Percentiles rank a stretch among this genome's conserved stretches.
These are phyloP conservation scores for Petrocephalus microphthalmus DNA, from an alignment of 2,113 vertebrate genomes.

Conservation along the genomic window DNA sequence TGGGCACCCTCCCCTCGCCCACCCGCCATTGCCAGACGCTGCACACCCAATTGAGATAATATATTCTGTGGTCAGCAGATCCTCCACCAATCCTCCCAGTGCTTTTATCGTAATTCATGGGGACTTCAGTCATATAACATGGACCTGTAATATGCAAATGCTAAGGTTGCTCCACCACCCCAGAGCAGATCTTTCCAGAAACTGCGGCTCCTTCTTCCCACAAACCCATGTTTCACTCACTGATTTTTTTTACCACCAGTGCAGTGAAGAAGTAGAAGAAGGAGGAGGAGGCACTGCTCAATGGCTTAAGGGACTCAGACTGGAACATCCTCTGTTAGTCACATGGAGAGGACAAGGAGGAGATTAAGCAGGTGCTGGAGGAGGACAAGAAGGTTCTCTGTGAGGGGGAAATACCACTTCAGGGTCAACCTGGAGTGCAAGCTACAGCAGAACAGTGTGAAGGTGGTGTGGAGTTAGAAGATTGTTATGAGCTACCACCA, in stretches of 20 bases:
- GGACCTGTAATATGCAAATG: neutral
- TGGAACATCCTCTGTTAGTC: neutral
- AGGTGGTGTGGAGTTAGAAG: neutral
- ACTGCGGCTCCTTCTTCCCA: neutral
- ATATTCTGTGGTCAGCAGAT: neutral
- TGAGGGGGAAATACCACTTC: neutral
- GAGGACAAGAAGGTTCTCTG: neutral
- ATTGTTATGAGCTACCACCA: neutral
- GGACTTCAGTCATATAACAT: neutral
- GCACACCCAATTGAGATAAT: neutral
- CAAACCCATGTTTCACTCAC: neutral
- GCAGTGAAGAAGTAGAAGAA: neutral
- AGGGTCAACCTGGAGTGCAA: neutral
- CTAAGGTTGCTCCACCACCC: neutral
- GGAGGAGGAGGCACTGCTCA: neutral
- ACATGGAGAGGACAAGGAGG: neutral
- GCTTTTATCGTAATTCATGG: neutral
- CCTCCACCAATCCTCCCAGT: neutral
- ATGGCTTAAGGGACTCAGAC: neutral
- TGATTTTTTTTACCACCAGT: neutral
- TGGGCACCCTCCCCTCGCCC: neutral
- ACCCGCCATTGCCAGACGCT: neutral
- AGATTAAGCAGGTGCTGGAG: neutral
- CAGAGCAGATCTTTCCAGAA: neutral
- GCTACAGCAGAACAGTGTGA: neutral